Conservation (phyloP, 2,113 vertebrate genomes). For the cattle (Bos taurus) region DNA sequence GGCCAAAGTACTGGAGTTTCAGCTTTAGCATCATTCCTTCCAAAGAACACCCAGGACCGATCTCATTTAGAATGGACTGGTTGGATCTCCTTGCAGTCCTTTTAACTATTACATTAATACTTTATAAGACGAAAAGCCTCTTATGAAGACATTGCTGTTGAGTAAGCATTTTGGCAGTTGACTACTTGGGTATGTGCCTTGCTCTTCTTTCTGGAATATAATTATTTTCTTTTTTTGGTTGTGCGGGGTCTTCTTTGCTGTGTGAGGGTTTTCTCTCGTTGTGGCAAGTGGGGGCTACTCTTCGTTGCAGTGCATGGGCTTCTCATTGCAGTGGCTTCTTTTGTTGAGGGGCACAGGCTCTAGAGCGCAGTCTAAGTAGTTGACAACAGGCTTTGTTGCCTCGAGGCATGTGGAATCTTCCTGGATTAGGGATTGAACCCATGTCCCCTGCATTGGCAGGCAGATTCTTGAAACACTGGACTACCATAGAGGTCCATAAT, state of each 20-base stretch:
- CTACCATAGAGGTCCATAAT: neutral
- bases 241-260: neutral
- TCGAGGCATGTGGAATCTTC: neutral
- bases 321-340: neutral
- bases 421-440: neutral
- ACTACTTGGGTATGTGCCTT: neutral
- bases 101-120: neutral
- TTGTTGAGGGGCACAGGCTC: neutral
- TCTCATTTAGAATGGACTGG: too few species aligned
- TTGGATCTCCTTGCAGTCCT: neutral
- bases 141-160: neutral
- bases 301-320: accelerated
- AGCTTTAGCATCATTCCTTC: too few species aligned
- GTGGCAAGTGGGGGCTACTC: neutral
- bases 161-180: neutral
- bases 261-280: neutral
- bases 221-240: neutral
- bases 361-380: neutral
- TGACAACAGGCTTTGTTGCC: neutral
- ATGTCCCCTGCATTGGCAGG: neutral
- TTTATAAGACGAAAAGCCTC: neutral
- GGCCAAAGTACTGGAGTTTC: too few species aligned
- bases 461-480: neutral
- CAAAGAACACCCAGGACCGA: too few species aligned
- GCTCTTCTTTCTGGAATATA: neutral